phyloP scores from a whole-genome alignment of 2,888 invertebrate genomes.

The Trachelus stipa region DNA sequence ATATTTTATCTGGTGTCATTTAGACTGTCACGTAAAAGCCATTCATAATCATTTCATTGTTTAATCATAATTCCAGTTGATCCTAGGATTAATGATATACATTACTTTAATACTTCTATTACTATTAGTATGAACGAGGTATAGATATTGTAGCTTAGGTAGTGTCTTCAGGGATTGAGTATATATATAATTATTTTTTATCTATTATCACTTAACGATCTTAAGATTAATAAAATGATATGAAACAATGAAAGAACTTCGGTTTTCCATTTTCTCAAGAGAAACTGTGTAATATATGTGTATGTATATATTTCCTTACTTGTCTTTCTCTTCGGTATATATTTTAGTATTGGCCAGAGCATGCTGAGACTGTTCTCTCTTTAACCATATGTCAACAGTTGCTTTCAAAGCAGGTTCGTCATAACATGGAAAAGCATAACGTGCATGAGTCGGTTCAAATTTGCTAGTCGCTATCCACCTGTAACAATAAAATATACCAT shows the following conservation, averaged over 20 bases:
- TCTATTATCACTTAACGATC: not conserved
- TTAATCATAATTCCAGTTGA: not conserved
- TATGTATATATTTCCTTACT: not conserved
- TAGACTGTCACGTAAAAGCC: too few relatives aligned
- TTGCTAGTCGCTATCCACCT: slow-evolving; percentile 78
- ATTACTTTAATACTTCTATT: not conserved
- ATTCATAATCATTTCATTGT: not conserved
- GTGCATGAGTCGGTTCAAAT: slow-evolving; percentile 78
- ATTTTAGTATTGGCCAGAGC: slow-evolving; percentile 41
- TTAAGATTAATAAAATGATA: not conserved
- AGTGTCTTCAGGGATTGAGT: not conserved
- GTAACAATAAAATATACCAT: not conserved
- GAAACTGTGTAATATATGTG: slow-evolving; percentile 47
- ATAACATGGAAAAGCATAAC: slow-evolving; percentile 80
- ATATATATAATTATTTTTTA: not conserved
- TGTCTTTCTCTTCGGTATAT: not conserved
- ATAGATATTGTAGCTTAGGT: not conserved
- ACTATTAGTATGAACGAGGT: not conserved
- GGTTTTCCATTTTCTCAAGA: slow-evolving; percentile 35
- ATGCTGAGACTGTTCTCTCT: slow-evolving; percentile 52
- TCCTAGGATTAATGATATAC: not conserved
- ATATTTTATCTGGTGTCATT: not conserved
- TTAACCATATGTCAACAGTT: slow-evolving; percentile 69
- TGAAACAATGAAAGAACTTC: not conserved
- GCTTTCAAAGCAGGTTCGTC: slow-evolving; percentile 81